Evolutionary conservation across 2,113 vertebrate species (phyloP).

Genomic region (Probosciger aterrimus): DNA sequence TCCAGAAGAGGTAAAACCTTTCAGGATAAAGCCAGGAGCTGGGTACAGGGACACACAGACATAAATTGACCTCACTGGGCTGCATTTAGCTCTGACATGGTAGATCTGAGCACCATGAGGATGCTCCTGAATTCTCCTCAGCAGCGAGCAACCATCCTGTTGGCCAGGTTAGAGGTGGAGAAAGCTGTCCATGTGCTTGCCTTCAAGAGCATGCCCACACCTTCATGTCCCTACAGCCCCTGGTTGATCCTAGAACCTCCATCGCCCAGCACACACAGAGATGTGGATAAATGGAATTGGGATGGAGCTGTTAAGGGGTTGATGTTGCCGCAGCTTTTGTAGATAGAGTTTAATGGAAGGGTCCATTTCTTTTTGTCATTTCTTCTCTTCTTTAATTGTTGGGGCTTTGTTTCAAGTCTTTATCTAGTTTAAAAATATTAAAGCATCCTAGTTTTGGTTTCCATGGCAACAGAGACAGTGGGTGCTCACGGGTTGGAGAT

Average conservation of each 20-base stretch:
- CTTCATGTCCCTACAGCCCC: neutral
- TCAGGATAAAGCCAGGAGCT: neutral
- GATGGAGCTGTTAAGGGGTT: neutral
- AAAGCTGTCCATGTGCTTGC: neutral
- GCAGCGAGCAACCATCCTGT: accelerated
- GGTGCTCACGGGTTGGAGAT: neutral
- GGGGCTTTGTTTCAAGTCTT: neutral
- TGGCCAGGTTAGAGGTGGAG: neutral
- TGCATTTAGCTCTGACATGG: neutral
- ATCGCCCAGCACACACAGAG: neutral
- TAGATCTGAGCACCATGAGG: neutral
- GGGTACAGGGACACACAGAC: neutral
- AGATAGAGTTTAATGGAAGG: neutral
- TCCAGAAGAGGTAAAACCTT: neutral
- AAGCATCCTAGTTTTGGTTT: neutral
- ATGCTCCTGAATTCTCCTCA: neutral
- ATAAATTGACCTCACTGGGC: neutral
- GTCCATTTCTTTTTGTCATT: neutral
- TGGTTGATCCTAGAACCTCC: neutral
- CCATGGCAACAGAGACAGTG: neutral
- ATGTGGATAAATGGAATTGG: neutral
- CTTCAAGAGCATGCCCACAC: neutral
- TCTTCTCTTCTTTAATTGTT: neutral
- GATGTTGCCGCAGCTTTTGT: neutral
- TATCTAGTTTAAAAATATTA: neutral